Base-by-base conservation (phyloP, 2,113 vertebrate genomes). In the Origma solitaria region DNA sequence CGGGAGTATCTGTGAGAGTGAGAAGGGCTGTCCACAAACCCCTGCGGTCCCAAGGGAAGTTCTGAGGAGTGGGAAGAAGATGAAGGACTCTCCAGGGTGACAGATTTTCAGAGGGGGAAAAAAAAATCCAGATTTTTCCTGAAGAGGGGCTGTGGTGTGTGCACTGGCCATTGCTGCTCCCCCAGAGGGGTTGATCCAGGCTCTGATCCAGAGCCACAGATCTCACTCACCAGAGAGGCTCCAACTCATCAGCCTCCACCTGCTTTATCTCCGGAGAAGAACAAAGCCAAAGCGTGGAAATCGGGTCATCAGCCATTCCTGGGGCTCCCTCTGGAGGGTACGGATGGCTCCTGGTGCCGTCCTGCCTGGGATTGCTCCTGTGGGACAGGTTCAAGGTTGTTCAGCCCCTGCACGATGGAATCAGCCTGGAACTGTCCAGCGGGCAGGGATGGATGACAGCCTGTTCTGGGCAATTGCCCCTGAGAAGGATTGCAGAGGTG, bases 131-230 rank as follows among this genome's bases (percentile, higher is more conserved):
- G 17, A 4, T 19, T 28, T 57, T n/a, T 28, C 24, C 56, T 2
- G 6, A 65, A 49, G 28, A 81, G n/a, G 6, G 11, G 17, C 37
- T 71, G 40, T 81, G 71, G 18, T 2, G 0, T 13, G 70, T 33
- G 9, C 3, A 0, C 6, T 40, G 80, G 15, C 42, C 33, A 3
- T 0, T 0, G 47, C 22, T 23, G 47, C 47, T 49, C 45, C 45
- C 21, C 21, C 45, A 47, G 45, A 47, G 45, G 45, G 47, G 15
- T 13, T 51, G 51, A 22, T 47, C 35, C 1, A 3, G 42, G 28
- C 56, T 64, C 21, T 33, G 82, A 22, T 88, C 65, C 40, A 65
- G 81, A 82, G 66, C 60, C 42, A 22, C 38, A 25, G 58, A 35
- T 77, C 64, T 70, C 11, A 0, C 14, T 58, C 51, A 66, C 18